Evolutionary conservation across 2,113 vertebrate genomes (phyloP).

Genomic region (Epinephelus moara): DNA sequence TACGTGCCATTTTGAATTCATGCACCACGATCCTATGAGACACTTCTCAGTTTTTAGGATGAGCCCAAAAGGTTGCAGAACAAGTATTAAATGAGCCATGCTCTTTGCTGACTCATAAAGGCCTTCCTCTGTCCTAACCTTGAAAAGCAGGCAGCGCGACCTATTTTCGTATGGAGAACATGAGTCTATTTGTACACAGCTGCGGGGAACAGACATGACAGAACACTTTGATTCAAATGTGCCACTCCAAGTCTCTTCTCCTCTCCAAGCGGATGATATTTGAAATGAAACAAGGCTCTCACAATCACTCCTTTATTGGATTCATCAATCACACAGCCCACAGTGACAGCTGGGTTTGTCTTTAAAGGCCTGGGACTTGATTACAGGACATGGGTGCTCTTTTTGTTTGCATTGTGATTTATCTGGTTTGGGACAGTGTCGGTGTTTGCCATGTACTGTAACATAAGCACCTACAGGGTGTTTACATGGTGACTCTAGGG

Average conservation of each 20-base stretch:
- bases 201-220: conserved; percentile 58
- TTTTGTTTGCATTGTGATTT: conserved; percentile 33
- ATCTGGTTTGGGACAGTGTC: conserved; percentile 13
- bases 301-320: conserved; percentile 70
- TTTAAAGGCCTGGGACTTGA: conserved; percentile 45
- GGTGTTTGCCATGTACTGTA: conserved; percentile 1
- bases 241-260: conserved; percentile 46
- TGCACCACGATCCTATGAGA: background rate
- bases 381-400: conserved; percentile 23
- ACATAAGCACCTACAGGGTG: background rate
- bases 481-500: background rate
- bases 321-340: conserved; percentile 66
- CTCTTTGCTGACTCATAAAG: conserved; percentile 62
- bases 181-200: conserved; percentile 56
- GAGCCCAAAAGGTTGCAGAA: conserved; percentile 37
- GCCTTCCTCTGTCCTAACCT: conserved; percentile 52
- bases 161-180: conserved; percentile 45
- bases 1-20: conserved; percentile 16
- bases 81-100: conserved; percentile 43
- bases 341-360: conserved; percentile 48
- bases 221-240: conserved; percentile 64
- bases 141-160: conserved; percentile 62
- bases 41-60: background rate
- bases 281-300: conserved; percentile 58
- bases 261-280: conserved; percentile 24